Percentiles rank a stretch among this genome's conserved stretches.
phyloP scores from a whole-genome alignment of 1,140 invertebrate genomes.

The Tribolium castaneum region DNA sequence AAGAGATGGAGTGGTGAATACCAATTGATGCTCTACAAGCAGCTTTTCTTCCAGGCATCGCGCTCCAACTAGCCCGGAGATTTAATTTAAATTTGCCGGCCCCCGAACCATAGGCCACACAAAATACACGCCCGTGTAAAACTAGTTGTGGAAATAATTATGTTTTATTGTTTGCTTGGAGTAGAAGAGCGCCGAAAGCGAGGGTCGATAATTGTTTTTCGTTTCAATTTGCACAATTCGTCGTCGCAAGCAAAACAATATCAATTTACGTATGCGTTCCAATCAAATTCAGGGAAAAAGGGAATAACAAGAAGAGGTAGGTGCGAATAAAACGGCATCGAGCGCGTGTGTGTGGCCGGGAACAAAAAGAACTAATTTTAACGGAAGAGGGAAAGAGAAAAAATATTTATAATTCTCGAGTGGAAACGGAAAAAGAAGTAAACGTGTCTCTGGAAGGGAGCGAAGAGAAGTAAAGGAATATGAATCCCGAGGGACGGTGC shows the following conservation, averaged over 20 bases:
- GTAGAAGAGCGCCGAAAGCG: neutral
- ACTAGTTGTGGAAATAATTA: neutral
- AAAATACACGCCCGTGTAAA: neutral
- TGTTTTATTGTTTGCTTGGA: neutral
- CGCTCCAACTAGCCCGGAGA: constrained; percentile 29
- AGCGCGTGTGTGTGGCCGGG: neutral
- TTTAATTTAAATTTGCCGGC: constrained; percentile 38
- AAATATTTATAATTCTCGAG: constrained; percentile 58
- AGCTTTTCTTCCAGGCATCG: constrained; percentile 53
- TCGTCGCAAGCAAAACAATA: constrained; percentile 39
- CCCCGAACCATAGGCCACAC: neutral
- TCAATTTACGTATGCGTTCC: constrained; percentile 43
- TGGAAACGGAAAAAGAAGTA: constrained; percentile 53
- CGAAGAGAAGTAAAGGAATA: constrained; percentile 48
- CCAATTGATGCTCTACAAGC: constrained; percentile 62
- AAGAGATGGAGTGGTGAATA: constrained; percentile 63
- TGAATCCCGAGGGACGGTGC: constrained; percentile 56
- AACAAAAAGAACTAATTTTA: constrained; percentile 54
- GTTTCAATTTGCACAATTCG: constrained; percentile 34
- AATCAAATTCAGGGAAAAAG: constrained; percentile 36
- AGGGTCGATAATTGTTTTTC: constrained; percentile 22
- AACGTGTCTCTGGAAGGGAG: constrained; percentile 50
- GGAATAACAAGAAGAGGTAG: constrained; percentile 18
- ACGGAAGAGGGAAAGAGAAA: constrained; percentile 49
- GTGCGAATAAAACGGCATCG: constrained; percentile 33